phyloP scores from a whole-genome alignment of 2,113 vertebrate genomes.

The Centropus bengalensis region DNA sequence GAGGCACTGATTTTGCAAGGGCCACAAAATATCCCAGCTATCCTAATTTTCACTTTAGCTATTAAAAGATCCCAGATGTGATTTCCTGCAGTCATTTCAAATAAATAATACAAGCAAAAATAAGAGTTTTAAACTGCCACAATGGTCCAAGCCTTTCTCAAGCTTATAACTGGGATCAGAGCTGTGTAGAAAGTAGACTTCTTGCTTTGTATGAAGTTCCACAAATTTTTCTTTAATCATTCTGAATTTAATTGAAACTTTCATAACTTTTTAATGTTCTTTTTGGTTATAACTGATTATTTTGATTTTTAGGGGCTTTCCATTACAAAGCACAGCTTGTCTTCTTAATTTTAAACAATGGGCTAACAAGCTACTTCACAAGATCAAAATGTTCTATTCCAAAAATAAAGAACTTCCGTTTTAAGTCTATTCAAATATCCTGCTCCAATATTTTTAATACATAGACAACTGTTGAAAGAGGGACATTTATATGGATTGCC shows the following conservation, averaged over 20 bases:
- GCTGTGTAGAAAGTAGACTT: not conserved
- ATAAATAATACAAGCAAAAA: not conserved
- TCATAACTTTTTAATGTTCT: not conserved
- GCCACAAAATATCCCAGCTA: not conserved
- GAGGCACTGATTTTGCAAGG: not conserved
- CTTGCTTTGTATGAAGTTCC: not conserved
- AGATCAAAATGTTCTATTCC: not conserved
- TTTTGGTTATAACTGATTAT: not conserved
- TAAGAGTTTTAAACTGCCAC: not conserved
- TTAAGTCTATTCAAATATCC: not conserved
- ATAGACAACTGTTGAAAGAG: not conserved
- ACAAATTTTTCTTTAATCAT: not conserved
- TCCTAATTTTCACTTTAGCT: not conserved
- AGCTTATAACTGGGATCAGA: not conserved
- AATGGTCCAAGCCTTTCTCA: not conserved
- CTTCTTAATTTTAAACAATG: slow-evolving; percentile 19
- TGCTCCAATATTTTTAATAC: not conserved
- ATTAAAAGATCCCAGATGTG: not conserved
- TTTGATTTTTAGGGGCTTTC: not conserved
- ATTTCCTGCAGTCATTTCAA: not conserved
- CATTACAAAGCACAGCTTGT: not conserved
- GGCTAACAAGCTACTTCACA: not conserved
- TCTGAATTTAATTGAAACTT: not conserved
- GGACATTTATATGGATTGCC: not conserved
- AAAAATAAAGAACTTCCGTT: not conserved